Evolutionary conservation across 2,797 vertebrate genomes (phyloP).

Genomic region (Mionectes olivaceus): DNA sequence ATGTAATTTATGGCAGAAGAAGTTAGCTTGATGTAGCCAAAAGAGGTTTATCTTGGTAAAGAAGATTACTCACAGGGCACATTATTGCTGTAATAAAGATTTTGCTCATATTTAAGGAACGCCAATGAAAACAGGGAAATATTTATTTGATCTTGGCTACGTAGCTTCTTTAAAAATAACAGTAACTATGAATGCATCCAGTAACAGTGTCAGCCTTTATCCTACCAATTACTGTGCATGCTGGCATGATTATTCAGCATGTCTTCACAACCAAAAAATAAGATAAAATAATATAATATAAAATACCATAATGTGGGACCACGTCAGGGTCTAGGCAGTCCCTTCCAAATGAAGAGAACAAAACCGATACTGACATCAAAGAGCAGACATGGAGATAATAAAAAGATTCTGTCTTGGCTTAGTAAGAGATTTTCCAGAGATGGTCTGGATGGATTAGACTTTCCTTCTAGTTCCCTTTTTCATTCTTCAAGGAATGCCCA

Average conservation of each 20-base stretch:
- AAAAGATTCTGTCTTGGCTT: background rate
- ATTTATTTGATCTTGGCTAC: conserved; percentile 41
- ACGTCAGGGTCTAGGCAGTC: background rate
- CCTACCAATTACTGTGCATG: background rate
- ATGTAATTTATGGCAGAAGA: background rate
- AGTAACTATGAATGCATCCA: background rate
- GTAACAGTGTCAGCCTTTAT: conserved; percentile 18
- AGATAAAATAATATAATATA: too few relatives aligned
- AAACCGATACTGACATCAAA: background rate
- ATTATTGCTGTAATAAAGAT: background rate
- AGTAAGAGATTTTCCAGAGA: background rate
- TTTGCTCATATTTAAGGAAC: conserved; percentile 23
- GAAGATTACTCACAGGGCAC: background rate
- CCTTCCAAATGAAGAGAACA: background rate
- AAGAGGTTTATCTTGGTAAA: background rate
- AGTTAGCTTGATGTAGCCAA: background rate
- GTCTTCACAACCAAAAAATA: background rate
- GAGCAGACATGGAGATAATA: background rate
- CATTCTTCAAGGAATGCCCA: background rate
- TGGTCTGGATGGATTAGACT: background rate
- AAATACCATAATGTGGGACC: background rate
- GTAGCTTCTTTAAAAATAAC: conserved; percentile 38
- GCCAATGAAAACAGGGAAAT: conserved; percentile 26
- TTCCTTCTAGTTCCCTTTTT: background rate
- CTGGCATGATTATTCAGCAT: background rate